Base-by-base conservation (phyloP, 2,797 vertebrate species). In the Geotrypetes seraphini region DNA sequence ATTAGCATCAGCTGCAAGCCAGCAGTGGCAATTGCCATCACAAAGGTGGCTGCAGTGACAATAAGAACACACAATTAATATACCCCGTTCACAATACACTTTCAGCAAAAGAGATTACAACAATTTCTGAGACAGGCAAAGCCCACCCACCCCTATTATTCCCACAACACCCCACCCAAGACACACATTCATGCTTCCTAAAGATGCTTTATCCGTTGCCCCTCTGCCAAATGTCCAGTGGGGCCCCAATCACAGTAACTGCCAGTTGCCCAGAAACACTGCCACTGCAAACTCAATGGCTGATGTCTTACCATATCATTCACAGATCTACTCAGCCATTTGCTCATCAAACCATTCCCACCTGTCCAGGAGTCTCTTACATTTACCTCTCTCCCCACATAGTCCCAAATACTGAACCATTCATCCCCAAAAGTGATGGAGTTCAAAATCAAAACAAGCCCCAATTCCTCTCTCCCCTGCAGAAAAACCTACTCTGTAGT, bases 21-120 rank as follows among this genome's bases (percentile, higher is more conserved):
- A 91, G 89, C 85, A 90, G 83, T 90, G 88, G 85, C 88, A 90
- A 88, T 87, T 90, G 89, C 89, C 92, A 96, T 94, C 92, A 87
- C 85, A 94, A 90, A 91, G 92, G 91, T 92, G 91, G 92, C 92
- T 96, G 92, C 92, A 96, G 92, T 95, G 91, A 87, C 92, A 96
- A 96, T 84, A 93, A 94, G 86, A 96, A 96, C 90, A 96, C 75
- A 96, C 75, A 87, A 88, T 95, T 96, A 97, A 97, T 95, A 91
- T 71, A 85, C 62, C 74, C 80, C 62, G 71, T 77, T 70, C 71
- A 79, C 67, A 31, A 73, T 64, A 58, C 53, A 48, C 19, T 5
- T 22, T 33, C 8, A 24, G 9, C 29, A 12, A 36, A 35, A 29
- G n/a, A 33, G 26, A 35, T 29, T 38, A 32, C 35, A 39, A 16